Percentiles rank a stretch among this genome's conserved stretches.
phyloP scores from a whole-genome alignment of 2,113 vertebrate genomes.

The Aspiorhynchus laticeps region DNA sequence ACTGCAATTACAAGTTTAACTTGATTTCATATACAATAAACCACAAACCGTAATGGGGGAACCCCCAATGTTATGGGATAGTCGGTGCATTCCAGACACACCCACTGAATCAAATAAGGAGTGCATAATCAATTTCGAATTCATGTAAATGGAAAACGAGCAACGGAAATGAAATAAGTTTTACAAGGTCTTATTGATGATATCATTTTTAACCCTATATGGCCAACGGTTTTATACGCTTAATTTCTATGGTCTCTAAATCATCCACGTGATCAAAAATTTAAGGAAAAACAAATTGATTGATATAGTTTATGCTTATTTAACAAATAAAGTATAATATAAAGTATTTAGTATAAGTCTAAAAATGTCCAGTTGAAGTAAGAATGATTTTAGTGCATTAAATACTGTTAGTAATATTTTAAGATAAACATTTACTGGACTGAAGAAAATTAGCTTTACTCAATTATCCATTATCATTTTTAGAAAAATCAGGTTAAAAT shows the following conservation, averaged over 20 bases:
- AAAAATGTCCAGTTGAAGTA: neutral
- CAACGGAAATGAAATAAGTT: neutral
- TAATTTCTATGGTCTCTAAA: neutral
- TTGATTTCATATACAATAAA: slow-evolving; percentile 28
- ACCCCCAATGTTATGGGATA: slow-evolving; percentile 54
- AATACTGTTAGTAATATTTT: too few species aligned
- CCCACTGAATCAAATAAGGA: slow-evolving; percentile 34
- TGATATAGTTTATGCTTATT: too few species aligned
- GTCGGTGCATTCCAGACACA: slow-evolving; percentile 59
- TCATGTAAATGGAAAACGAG: neutral
- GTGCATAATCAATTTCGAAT: neutral
- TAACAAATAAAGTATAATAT: too few species aligned
- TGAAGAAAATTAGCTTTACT: too few species aligned
- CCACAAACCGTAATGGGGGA: slow-evolving; percentile 55
- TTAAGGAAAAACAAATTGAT: neutral
- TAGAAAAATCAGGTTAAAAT: too few species aligned
- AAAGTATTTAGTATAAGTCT: too few species aligned
- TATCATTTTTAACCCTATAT: neutral
- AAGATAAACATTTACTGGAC: too few species aligned
- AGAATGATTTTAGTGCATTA: too few species aligned
- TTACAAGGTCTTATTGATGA: neutral
- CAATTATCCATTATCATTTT: too few species aligned
- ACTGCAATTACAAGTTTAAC: slow-evolving; percentile 7
- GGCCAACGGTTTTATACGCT: neutral
- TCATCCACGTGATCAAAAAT: neutral